Base-by-base conservation (phyloP, 1,140 invertebrate species). In the Brachionus rotundiformis region DNA sequence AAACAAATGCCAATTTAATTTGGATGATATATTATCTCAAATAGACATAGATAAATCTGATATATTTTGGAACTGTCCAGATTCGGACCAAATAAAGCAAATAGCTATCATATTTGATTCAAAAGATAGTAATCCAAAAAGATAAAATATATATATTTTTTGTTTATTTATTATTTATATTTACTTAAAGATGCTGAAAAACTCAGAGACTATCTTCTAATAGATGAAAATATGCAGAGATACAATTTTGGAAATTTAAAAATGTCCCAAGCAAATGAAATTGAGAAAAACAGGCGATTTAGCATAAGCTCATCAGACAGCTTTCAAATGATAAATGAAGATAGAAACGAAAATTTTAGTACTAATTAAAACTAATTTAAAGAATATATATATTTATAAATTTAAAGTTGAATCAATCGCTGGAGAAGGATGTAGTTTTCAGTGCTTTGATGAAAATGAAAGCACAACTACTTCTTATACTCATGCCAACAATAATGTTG, bases 1-100 rank as follows among this genome's bases (percentile, higher is more conserved):
- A 68, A 68, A 25, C 31, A 33, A 33, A 68, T 33, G 31, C n/a
- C n/a, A 68, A 68, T 16, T n/a, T n/a, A n/a, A 68, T 68, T n/a
- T 68, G 29, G 16, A n/a, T 68, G 63, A 68, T 5, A 68, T 68
- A n/a, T 25, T 68, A n/a, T 3, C 2, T 25, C 36, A 73, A 41
- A 25, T 73, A 10, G 36, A 44, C 19, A 73, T 73, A 19, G 47
- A 2, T 54, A 54, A 19, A 19, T 54, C n/a, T n/a, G n/a, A n/a
- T n/a, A n/a, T n/a, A n/a, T n/a, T n/a, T n/a, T n/a, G n/a, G n/a
- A n/a, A n/a, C n/a, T n/a, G n/a, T n/a, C n/a, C n/a, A n/a, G n/a
- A 44, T 16, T 16, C 36, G 4, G 23, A 73, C 44, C 13, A 2
- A 10, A 25, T 73, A 2, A 11, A 41, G n/a, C 44, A 73, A 44